A percentile compares a stretch with the other conserved stretches of the same genome.
phyloP scores from a whole-genome alignment of 2,888 invertebrate species.

The Dolichopus griseipennis region DNA sequence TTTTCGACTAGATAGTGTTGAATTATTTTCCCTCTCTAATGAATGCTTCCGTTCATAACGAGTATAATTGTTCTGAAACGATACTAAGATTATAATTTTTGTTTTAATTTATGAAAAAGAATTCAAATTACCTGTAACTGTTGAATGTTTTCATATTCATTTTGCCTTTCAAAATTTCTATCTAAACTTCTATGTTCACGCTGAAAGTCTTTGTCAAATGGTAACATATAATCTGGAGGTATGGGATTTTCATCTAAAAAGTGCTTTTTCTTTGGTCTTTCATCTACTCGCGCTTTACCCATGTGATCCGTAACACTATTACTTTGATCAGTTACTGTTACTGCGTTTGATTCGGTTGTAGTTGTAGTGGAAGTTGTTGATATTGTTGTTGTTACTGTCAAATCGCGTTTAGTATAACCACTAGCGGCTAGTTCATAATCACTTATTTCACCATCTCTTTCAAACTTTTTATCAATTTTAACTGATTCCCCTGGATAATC shows the following conservation, averaged over 20 bases:
- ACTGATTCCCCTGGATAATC: slow-evolving; percentile 33
- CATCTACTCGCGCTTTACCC: neutral
- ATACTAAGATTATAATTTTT: neutral
- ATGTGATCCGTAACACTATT: slow-evolving; percentile 10
- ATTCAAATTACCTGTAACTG: neutral
- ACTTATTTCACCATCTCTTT: slow-evolving; percentile 42
- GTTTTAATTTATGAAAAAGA: no score
- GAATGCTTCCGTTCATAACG: slow-evolving; percentile 23
- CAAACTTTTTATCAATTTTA: slow-evolving; percentile 42
- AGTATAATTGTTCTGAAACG: slow-evolving; percentile 18
- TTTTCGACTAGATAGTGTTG: slow-evolving; percentile 21
- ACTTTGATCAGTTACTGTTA: neutral
- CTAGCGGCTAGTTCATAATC: slow-evolving; percentile 42
- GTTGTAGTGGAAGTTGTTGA: neutral
- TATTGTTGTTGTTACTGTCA: slow-evolving; percentile 27
- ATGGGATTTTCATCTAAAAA: slow-evolving; percentile 44
- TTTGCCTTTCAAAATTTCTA: slow-evolving; percentile 40
- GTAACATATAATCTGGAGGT: slow-evolving; percentile 40
- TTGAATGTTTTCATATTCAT: slow-evolving; percentile 27
- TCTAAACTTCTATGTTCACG: slow-evolving; percentile 42
- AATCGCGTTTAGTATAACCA: slow-evolving; percentile 42
- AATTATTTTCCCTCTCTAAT: slow-evolving; percentile 20
- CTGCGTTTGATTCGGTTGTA: neutral
- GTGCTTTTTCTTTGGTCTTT: slow-evolving; percentile 32
- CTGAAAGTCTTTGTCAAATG: slow-evolving; percentile 31